Evolutionary conservation across 2,113 vertebrate genomes (phyloP).

Genomic region (Anoura caudifer): DNA sequence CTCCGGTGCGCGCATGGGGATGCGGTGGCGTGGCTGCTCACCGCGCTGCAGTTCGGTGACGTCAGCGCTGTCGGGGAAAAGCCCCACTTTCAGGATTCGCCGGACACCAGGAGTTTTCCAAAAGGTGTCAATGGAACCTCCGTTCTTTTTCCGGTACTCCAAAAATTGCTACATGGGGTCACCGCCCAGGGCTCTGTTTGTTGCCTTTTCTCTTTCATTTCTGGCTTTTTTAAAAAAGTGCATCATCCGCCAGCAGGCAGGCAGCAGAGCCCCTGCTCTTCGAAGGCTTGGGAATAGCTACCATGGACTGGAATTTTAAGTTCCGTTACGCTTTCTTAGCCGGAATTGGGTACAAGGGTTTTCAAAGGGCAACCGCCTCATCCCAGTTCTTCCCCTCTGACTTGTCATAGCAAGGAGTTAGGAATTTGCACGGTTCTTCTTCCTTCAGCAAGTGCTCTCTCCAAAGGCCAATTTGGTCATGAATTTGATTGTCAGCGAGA

Average conservation of each 20-base stretch:
- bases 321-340: background rate
- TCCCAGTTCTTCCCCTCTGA: background rate
- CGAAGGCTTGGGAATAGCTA: background rate
- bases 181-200: background rate
- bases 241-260: background rate
- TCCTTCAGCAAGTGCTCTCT: constrained; percentile 18
- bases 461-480: background rate
- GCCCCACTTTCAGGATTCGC: constrained; percentile 48
- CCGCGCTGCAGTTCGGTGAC: constrained; percentile 29
- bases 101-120: background rate
- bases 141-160: constrained; percentile 46
- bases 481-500: background rate
- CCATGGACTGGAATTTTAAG: background rate
- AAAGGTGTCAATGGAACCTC: constrained; percentile 50
- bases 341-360: background rate
- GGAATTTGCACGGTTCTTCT: background rate
- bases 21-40: constrained; percentile 51
- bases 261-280: background rate
- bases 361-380: background rate
- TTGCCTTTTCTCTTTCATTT: constrained; percentile 12
- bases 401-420: background rate
- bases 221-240: background rate
- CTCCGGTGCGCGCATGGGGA: constrained; percentile 70
- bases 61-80: constrained; percentile 67
- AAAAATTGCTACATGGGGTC: constrained; percentile 19